Conservation (phyloP, 2,888 invertebrate genomes). For the Metacarcinus magister region DNA sequence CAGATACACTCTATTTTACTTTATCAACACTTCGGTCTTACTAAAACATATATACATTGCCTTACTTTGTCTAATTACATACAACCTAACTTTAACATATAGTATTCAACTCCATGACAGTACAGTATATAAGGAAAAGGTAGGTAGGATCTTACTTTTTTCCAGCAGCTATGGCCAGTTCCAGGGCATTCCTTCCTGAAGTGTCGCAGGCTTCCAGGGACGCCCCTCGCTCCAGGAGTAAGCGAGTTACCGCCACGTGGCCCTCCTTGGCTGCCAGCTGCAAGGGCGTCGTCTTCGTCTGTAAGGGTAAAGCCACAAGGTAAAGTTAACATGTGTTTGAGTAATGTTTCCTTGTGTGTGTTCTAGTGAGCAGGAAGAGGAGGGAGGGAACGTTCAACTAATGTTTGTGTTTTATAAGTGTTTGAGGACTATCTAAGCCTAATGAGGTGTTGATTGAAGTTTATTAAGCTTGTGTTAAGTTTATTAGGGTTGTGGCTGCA, state of each 20-base stretch:
- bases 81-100: neutral
- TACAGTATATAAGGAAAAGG: neutral
- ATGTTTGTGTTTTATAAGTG: too few species aligned
- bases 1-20: too few species aligned
- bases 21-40: too few species aligned
- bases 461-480: too few species aligned
- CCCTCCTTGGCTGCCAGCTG: conserved; percentile 85
- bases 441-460: too few species aligned
- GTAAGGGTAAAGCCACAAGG: neutral
- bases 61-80: too few species aligned
- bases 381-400: too few species aligned
- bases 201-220: conserved; percentile 84
- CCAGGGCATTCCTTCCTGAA: conserved; percentile 83
- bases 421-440: too few species aligned
- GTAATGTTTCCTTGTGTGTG: neutral
- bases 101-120: neutral
- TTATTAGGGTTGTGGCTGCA: too few species aligned
- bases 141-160: conserved; percentile 74
- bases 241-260: conserved; percentile 84
- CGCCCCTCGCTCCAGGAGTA: conserved; percentile 84
- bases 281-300: conserved; percentile 84
- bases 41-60: too few species aligned
- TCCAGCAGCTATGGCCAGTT: conserved; percentile 82
- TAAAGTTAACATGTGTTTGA: neutral
- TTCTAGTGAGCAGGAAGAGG: neutral